Evolutionary conservation across 2,113 vertebrate genomes (phyloP).

Genomic region (Gorsachius goisagi): DNA sequence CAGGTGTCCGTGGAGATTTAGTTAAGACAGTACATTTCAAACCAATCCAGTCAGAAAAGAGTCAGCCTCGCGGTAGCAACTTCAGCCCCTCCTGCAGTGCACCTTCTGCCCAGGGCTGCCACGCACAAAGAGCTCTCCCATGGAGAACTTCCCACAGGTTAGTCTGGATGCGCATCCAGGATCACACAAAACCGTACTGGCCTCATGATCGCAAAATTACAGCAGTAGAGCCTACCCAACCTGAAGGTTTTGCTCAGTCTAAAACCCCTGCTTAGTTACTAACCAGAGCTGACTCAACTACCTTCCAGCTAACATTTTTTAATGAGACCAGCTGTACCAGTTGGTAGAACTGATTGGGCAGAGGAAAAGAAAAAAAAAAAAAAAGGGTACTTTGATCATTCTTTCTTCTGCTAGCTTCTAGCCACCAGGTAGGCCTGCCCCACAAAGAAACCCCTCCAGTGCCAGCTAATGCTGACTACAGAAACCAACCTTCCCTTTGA

Average conservation of each 20-base stretch:
- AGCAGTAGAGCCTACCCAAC: neutral
- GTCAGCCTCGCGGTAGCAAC: neutral
- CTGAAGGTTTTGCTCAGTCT: neutral
- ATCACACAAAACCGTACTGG: neutral
- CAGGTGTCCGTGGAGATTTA: neutral
- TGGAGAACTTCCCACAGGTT: conserved; percentile 24
- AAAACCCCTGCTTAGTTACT: neutral
- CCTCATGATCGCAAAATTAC: neutral
- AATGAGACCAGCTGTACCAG: neutral
- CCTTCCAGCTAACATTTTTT: neutral
- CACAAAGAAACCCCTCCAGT: conserved; percentile 54
- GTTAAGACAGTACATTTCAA: conserved; percentile 29
- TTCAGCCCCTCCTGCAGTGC: conserved; percentile 22
- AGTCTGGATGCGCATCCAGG: neutral
- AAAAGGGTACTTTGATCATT: neutral
- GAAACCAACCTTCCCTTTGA: conserved; percentile 35
- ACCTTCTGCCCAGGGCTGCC: conserved; percentile 39
- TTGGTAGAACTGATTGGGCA: neutral
- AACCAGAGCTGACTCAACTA: neutral
- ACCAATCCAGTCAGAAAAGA: neutral
- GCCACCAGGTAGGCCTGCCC: conserved; percentile 27
- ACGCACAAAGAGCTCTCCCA: neutral
- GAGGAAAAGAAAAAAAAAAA: neutral
- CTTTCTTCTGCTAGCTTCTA: conserved; percentile 47
- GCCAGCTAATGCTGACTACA: conserved; percentile 42